Evolutionary conservation across 2,113 vertebrate genomes (phyloP), one percentile per base, ranked within the genome.

Genomic region (Pachycephala philippinensis): DNA sequence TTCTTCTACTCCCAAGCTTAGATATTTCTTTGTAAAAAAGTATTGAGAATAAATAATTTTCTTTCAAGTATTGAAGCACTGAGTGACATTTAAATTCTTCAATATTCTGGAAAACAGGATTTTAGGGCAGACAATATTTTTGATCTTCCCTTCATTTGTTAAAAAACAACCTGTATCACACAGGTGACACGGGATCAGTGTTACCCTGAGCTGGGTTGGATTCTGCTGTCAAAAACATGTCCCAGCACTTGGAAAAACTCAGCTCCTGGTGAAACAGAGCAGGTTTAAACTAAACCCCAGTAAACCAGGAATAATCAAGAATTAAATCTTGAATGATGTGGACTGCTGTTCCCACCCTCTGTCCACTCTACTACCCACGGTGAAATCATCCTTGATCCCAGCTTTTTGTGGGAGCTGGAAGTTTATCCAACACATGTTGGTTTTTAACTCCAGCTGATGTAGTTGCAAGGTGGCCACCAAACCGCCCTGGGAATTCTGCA

Each of bases 61-160:
- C 90, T 97, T 94, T 95, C 75, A 96, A 96, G 92, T 85, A 85
- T 9, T 83, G 82, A 93, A 96, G 45, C 24, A 56, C 23, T 44
- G 85, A 96, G 44, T 95, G 94, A 96, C 94, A 95, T 47, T 61
- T 47, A 83, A 95, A 94, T 93, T 82, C 84, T 91, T 90, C 92
- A 93, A 53, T 53, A 93, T 83, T 88, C 79, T 90, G 66, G 45
- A 93, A 97, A 94, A 79, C 20, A 95, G 50, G 50, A 95, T 97
- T 94, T 93, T 49, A 95, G 94, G 95, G 90, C 94, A 96, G 37
- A 59, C 44, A 69, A 8, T 49, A 92, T 94, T 96, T 96, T 93
- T 97, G 92, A 96, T 97, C 96, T 97, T 94, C 84, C 50, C 84
- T 91, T 96, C 70, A 40, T 85, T 93, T 85, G 66, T 68, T 96